Evolutionary conservation across 2,888 invertebrate species (phyloP).

Genomic region (Abrostola tripartita): DNA sequence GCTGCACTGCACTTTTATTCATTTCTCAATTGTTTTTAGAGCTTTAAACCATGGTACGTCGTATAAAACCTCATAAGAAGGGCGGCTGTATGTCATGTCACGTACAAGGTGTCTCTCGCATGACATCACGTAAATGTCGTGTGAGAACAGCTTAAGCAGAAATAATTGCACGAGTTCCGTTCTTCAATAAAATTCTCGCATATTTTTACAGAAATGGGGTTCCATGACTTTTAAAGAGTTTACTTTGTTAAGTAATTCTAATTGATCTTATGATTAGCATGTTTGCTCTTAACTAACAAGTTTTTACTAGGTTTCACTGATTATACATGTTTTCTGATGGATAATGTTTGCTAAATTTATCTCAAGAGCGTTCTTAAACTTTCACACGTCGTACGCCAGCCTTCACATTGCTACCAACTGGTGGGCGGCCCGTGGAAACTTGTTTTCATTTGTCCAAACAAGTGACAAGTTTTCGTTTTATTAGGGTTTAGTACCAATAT

Average conservation of each 20-base stretch:
- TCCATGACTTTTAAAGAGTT: no score
- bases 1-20: no score
- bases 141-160: background rate
- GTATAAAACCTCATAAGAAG: slow-evolving; percentile 1
- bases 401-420: background rate
- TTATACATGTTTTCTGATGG: no score
- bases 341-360: no score
- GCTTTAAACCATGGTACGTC: background rate
- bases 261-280: no score
- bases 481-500: slow-evolving; percentile 2
- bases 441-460: background rate
- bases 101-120: background rate
- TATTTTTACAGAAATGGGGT: no score
- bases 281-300: no score
- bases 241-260: no score
- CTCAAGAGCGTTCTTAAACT: no score
- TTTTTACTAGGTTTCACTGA: no score
- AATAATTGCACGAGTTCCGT: background rate
- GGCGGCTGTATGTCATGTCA: background rate
- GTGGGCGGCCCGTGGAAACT: slow-evolving; percentile 1
- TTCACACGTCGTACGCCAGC: no score
- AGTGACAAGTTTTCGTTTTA: slow-evolving; percentile 5
- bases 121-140: background rate
- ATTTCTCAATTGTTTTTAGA: background rate
- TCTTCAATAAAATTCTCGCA: no score